Percentiles rank a stretch among this genome's conserved stretches.
Evolutionary conservation across 1,140 invertebrate species (phyloP).

Genomic region (Callitettix versicolor): DNA sequence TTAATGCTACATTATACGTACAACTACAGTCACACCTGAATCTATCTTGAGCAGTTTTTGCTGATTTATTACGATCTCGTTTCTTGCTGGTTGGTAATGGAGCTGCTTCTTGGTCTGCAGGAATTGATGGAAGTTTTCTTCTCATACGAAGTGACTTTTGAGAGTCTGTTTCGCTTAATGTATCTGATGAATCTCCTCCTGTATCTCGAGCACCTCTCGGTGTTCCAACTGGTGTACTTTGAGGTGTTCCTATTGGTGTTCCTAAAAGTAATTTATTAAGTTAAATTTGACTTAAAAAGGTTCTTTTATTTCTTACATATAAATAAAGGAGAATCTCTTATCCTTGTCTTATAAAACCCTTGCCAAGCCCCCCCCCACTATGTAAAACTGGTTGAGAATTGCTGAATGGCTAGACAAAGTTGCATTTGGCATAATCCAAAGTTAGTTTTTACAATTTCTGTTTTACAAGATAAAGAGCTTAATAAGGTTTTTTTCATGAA

Average conservation of each 20-base stretch:
- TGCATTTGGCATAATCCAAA: no score
- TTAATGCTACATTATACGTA: no score
- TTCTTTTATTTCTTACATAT: no score
- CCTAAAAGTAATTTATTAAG: constrained; percentile 20
- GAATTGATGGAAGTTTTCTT: constrained; percentile 45
- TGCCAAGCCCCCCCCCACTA: no score
- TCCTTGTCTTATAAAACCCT: no score
- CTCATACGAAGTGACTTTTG: constrained; percentile 42
- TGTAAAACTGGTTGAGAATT: no score
- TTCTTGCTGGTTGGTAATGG: constrained; percentile 37
- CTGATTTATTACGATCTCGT: constrained; percentile 22
- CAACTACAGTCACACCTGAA: constrained; percentile 22
- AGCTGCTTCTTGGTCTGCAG: constrained; percentile 44
- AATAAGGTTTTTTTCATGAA: no score
- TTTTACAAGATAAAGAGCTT: no score
- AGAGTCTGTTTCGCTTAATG: constrained; percentile 41
- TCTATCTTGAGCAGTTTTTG: constrained; percentile 23
- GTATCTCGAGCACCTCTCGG: constrained; percentile 32
- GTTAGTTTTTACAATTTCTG: no score
- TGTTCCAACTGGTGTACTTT: constrained; percentile 35
- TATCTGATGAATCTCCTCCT: constrained; percentile 39
- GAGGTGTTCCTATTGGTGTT: constrained; percentile 31
- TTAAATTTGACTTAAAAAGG: no score
- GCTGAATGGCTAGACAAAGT: no score
- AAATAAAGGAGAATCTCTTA: no score